These are phyloP conservation scores for Heterotilapia buettikoferi DNA, from an alignment of 2,113 vertebrate species.

Conservation along the genomic window DNA sequence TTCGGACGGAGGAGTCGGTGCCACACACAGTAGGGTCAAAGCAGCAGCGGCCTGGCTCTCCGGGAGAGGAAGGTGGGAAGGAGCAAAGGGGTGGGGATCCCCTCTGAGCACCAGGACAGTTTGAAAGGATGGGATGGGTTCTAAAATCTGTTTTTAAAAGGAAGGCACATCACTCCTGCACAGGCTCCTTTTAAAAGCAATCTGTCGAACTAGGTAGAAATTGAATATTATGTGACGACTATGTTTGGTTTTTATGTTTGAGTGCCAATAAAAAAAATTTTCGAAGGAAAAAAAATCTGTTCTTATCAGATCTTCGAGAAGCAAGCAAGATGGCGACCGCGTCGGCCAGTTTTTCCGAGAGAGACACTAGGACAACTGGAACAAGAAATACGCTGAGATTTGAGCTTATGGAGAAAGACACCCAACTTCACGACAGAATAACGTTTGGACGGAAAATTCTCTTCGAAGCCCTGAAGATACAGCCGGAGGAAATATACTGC, in stretches of 20 bases:
- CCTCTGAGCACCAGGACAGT: background rate
- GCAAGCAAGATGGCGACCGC: background rate
- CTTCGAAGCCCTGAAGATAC: background rate
- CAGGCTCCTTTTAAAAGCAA: too few species aligned
- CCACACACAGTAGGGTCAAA: background rate
- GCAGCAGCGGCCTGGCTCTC: too few species aligned
- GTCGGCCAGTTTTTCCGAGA: background rate
- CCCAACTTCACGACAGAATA: accelerated
- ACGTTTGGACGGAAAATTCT: background rate
- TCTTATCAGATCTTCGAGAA: background rate
- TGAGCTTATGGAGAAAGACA: background rate
- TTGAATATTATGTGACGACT: too few species aligned
- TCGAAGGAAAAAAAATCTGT: too few species aligned
- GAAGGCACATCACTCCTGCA: too few species aligned
- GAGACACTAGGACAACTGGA: background rate
- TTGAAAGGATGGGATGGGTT: background rate
- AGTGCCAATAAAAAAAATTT: too few species aligned
- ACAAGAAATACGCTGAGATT: background rate
- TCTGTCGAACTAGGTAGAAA: too few species aligned
- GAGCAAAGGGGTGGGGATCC: background rate
- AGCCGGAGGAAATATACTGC: background rate
- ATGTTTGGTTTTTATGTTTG: too few species aligned
- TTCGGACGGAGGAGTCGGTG: too few species aligned
- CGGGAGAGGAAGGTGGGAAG: too few species aligned
- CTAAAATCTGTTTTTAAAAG: too few species aligned